Percentiles rank a stretch among this genome's conserved stretches.
phyloP scores from a whole-genome alignment of 2,888 invertebrate species.

The Lucinisca nassula region DNA sequence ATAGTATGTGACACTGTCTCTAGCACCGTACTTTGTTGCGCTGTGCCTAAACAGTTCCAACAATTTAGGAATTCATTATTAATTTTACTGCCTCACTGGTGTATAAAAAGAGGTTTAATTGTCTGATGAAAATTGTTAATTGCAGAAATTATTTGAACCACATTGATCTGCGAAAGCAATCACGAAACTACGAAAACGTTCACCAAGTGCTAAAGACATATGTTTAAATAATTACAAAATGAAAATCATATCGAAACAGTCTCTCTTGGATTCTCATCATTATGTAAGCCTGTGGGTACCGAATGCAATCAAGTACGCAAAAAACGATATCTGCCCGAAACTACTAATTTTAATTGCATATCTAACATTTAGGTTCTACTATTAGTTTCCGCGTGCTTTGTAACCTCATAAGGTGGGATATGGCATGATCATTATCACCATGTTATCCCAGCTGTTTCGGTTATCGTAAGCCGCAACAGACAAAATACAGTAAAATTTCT shows the following conservation, averaged over 20 bases:
- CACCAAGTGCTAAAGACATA: neutral
- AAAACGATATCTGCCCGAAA: neutral
- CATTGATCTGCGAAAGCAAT: neutral
- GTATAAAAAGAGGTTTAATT: no score
- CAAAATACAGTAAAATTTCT: no score
- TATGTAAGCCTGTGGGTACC: neutral
- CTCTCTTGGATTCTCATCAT: neutral
- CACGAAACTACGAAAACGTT: neutral
- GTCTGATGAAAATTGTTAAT: neutral
- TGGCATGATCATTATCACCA: neutral
- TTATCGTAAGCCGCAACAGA: neutral
- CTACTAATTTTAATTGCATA: neutral
- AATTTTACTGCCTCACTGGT: no score
- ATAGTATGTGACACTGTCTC: no score
- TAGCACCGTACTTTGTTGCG: no score
- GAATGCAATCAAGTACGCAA: neutral
- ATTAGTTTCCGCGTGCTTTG: no score
- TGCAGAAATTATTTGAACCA: neutral
- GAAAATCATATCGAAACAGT: no score
- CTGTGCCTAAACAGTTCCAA: no score
- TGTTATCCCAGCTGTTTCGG: neutral
- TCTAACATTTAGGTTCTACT: no score
- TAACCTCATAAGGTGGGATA: no score
- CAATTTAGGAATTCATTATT: no score
- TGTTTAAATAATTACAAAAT: neutral